These are phyloP conservation scores for Ephestia elutella DNA, from an alignment of 1,140 invertebrate species.

Conservation along the genomic window DNA sequence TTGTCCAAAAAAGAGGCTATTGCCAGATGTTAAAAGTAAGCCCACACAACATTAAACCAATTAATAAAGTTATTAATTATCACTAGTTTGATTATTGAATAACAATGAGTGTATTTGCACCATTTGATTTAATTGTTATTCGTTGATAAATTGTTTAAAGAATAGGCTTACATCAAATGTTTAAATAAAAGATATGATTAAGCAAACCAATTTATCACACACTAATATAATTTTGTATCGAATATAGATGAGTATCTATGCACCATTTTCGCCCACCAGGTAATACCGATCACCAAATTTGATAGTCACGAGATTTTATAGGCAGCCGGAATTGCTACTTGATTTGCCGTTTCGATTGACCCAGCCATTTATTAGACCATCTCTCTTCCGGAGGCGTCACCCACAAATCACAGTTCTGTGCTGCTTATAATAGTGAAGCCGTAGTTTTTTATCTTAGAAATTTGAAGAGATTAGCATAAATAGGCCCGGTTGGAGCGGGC, in stretches of 20 bases:
- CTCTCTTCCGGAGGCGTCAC: conserved; percentile 40
- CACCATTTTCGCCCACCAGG: conserved; percentile 32
- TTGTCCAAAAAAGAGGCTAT: neutral
- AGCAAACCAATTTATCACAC: too few relatives aligned
- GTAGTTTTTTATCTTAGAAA: conserved; percentile 30
- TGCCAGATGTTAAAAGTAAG: neutral
- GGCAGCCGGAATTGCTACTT: conserved; percentile 26
- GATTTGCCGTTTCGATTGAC: conserved; percentile 27
- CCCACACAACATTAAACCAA: neutral
- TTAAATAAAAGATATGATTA: too few relatives aligned
- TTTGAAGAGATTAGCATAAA: conserved; percentile 45
- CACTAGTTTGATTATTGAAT: conserved; percentile 12
- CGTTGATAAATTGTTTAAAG: too few relatives aligned
- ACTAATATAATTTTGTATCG: neutral
- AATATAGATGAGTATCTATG: conserved; percentile 12
- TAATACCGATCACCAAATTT: conserved; percentile 30
- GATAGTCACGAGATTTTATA: conserved; percentile 47
- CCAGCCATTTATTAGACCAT: conserved; percentile 36
- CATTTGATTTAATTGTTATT: conserved; percentile 9
- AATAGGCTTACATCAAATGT: too few relatives aligned
- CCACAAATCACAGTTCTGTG: conserved; percentile 32
- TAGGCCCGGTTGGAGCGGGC: conserved; percentile 30
- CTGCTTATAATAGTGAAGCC: conserved; percentile 3
- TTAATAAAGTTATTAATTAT: neutral
- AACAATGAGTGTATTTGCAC: conserved; percentile 19